Conservation (phyloP, 2,797 vertebrate species). For the Phrynocephalus vlangalii region DNA sequence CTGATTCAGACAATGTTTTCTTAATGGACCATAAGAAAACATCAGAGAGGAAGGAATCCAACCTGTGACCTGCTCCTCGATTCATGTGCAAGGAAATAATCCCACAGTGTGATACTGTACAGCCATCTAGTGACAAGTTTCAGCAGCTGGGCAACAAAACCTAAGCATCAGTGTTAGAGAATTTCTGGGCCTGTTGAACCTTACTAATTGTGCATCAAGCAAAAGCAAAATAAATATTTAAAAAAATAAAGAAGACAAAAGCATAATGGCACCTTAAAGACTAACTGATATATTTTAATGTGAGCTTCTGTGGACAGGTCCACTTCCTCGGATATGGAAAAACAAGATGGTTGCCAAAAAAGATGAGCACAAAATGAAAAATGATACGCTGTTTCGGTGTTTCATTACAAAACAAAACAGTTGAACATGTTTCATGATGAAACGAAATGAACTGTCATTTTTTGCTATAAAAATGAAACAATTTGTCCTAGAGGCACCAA, state of each 20-base stretch:
- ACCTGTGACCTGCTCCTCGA: neutral
- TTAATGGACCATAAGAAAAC: neutral
- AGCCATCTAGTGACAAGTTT: conserved; percentile 71
- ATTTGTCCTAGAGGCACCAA: no score
- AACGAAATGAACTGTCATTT: no score
- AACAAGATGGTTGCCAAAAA: neutral
- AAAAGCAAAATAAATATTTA: no score
- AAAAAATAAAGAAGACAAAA: no score
- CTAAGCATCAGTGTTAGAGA: neutral
- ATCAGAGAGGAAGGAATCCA: neutral
- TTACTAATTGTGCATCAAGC: fast-evolving
- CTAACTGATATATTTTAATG: no score
- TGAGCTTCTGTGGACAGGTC: no score
- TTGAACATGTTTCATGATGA: no score
- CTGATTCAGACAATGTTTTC: neutral
- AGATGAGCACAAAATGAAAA: no score
- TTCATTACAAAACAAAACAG: no score
- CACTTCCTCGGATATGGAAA: neutral
- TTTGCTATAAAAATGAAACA: no score
- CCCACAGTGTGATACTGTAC: conserved; percentile 38
- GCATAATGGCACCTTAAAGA: no score
- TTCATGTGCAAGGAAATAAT: neutral
- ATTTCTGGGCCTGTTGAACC: neutral
- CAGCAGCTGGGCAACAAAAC: neutral
- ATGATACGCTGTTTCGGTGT: no score